phyloP scores from a whole-genome alignment of 2,888 invertebrate genomes.

The Stenotaenia linearis region DNA sequence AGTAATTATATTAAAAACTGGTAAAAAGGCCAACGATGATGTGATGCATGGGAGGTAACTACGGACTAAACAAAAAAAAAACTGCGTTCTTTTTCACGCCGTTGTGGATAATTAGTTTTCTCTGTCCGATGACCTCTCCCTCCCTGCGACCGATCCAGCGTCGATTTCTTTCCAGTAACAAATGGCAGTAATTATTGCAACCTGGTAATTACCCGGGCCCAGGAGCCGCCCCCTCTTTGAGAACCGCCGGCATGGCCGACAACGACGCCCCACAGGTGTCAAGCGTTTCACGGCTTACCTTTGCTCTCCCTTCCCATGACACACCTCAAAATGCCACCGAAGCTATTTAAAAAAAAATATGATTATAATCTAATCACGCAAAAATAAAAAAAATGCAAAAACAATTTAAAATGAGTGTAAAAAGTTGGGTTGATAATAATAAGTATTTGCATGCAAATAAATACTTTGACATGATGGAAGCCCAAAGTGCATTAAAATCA shows the following conservation, averaged over 20 bases:
- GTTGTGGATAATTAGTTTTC: constrained; percentile 21
- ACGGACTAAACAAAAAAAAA: neutral
- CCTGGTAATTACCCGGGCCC: constrained; percentile 29
- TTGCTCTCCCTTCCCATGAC: neutral
- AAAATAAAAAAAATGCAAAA: neutral
- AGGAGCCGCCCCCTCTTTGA: constrained; percentile 28
- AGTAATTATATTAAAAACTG: constrained; percentile 16
- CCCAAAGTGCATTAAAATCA: constrained; percentile 5
- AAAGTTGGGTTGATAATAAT: neutral
- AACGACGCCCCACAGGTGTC: constrained; percentile 27
- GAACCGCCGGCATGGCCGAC: constrained; percentile 21
- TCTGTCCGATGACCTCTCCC: constrained; percentile 26
- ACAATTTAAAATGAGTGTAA: constrained; percentile 12
- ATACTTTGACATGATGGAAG: constrained; percentile 23
- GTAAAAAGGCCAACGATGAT: constrained; percentile 24
- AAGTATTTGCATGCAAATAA: constrained; percentile 24
- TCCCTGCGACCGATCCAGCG: constrained; percentile 15
- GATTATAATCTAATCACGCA: constrained; percentile 23
- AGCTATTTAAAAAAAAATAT: neutral
- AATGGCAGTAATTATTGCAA: constrained; percentile 28
- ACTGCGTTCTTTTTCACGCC: constrained; percentile 8
- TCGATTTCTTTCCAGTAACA: constrained; percentile 21
- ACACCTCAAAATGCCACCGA: constrained; percentile 24
- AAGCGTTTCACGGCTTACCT: constrained; percentile 20
- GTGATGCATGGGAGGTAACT: constrained; percentile 10